A percentile compares a stretch with the other conserved stretches of the same genome.
Conservation (phyloP, 2,797 vertebrate genomes). For the Gambelia wislizenii region DNA sequence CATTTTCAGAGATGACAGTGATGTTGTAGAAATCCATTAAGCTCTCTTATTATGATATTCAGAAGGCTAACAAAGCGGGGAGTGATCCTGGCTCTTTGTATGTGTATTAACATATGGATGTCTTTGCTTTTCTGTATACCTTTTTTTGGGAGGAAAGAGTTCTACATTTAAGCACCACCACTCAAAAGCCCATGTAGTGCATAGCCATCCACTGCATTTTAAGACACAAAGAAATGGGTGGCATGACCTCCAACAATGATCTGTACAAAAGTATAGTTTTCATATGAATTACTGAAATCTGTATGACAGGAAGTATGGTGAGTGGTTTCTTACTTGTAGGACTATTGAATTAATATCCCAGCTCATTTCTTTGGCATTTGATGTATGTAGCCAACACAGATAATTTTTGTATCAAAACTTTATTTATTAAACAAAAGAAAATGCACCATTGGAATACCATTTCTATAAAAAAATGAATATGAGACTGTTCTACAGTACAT, state of each 20-base stretch:
- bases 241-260: neutral
- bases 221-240: neutral
- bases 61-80: neutral
- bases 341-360: neutral
- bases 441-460: slow-evolving; percentile 95
- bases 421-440: slow-evolving; percentile 95
- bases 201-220: neutral
- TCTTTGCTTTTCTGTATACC: neutral
- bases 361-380: neutral
- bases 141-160: neutral
- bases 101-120: neutral
- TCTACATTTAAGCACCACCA: neutral
- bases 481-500: slow-evolving; percentile 94
- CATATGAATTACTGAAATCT: neutral
- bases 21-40: neutral
- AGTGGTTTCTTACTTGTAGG: neutral
- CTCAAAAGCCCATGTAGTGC: neutral
- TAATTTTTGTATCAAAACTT: slow-evolving; percentile 95
- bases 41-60: neutral
- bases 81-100: neutral
- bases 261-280: neutral
- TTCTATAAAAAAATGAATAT: slow-evolving; percentile 95
- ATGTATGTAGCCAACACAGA: neutral
- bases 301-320: neutral
- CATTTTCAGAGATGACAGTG: neutral